Evolutionary conservation across 2,888 invertebrate species (phyloP), one percentile per base, ranked within the genome.

Genomic region (Monopis laevigella): DNA sequence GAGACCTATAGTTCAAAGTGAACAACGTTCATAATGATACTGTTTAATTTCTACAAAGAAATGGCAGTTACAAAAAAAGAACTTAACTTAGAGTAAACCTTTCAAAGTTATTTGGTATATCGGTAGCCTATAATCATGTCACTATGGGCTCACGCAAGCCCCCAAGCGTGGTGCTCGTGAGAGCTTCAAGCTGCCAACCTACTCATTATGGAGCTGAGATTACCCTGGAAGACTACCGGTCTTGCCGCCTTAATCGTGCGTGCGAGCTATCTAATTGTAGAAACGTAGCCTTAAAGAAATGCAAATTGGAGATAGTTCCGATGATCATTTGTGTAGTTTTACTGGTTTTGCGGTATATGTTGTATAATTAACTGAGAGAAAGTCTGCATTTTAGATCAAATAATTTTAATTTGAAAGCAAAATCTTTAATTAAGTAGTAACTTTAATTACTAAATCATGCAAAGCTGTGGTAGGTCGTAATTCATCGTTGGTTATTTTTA

Each of bases 211-310:
- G 47, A 68, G 64, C 65, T 55, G 55, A 56, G 55, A 61, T 62
- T 63, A 55, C 51, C 34, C 19, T 21, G 43, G 32, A n/a, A 7
- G 59, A 65, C 78, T 72, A 77, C 78, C 70, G 70, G 78, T 77
- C 62, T 75, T 75, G 56, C 70, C 51, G 58, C 65, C 16, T 52
- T 54, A 48, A 36, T 39, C 46, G 56, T 61, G 70, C 58, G 16
- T 18, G 68, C 71, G 69, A 70, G 70, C 59, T 64, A 52, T 63
- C 66, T 73, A 70, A 77, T 78, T 66, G 58, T 24, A 24, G 65
- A 70, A 71, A 68, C 63, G 58, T 54, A 58, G 54, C 55, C 62
- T 61, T 64, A 60, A 57, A 68, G 64, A 66, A 62, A 71, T 67
- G 69, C 59, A 68, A 77, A 73, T 73, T 64, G 62, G 59, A 58